Percentiles rank a stretch among this genome's conserved stretches.
phyloP scores from a whole-genome alignment of 2,888 invertebrate species.

The Tachina fera region DNA sequence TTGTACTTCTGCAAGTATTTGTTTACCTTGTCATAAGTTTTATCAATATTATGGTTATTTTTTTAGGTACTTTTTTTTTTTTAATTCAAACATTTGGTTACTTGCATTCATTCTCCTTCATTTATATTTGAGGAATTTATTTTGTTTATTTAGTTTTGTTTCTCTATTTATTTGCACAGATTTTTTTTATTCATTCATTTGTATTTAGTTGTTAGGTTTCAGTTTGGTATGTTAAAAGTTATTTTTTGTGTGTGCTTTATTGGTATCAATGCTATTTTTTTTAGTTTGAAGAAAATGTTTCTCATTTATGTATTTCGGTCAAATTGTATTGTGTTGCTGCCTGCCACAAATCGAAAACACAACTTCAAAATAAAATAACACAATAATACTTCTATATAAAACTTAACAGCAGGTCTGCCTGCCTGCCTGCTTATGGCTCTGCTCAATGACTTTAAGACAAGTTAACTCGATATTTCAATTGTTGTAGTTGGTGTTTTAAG shows the following conservation, averaged over 20 bases:
- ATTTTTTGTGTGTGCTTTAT: conserved; percentile 20
- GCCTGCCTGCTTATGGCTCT: conserved; percentile 2
- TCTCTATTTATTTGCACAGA: conserved; percentile 39
- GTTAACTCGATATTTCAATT: conserved; percentile 28
- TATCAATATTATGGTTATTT: conserved; percentile 68
- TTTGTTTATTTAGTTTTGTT: conserved; percentile 56
- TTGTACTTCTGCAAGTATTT: conserved; percentile 1
- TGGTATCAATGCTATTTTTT: conserved; percentile 13
- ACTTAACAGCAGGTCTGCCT: conserved; percentile 44
- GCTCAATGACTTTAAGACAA: conserved; percentile 56
- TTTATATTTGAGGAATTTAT: conserved; percentile 66
- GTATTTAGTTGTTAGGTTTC: conserved; percentile 62
- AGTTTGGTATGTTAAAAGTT: conserved; percentile 52
- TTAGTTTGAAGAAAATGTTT: conserved; percentile 32
- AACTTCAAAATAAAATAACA: conserved; percentile 5
- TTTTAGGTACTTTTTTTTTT: conserved; percentile 17
- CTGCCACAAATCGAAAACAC: conserved; percentile 47
- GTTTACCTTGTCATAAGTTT: conserved; percentile 68
- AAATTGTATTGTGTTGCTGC: conserved; percentile 63
- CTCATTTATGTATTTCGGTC: conserved; percentile 70
- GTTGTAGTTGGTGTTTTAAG: conserved; percentile 11
- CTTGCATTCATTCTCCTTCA: conserved; percentile 37
- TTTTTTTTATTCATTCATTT: conserved; percentile 48
- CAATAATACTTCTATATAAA: not conserved
- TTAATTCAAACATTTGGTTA: conserved; percentile 33